These are phyloP conservation scores for Thunnus maccoyii DNA, from an alignment of 2,113 vertebrate species.

Conservation along the genomic window DNA sequence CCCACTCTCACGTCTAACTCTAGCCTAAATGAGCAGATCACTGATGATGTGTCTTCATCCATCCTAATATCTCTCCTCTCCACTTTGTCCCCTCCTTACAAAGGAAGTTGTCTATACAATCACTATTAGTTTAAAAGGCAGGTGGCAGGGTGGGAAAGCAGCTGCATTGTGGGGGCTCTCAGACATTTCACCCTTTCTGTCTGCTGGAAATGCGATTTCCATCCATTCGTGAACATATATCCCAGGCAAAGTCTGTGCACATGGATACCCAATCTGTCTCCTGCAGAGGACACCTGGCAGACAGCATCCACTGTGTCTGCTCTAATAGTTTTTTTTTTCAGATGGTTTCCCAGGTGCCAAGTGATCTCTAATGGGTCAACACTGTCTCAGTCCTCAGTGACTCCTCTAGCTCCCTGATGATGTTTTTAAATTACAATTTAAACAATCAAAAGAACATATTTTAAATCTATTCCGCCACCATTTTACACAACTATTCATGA, in stretches of 20 bases:
- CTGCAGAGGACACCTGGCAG: constrained; percentile 81
- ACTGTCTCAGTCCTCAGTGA: neutral
- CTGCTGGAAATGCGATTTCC: constrained; percentile 87
- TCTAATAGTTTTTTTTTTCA: constrained; percentile 29
- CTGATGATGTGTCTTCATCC: constrained; percentile 79
- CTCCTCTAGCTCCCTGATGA: neutral
- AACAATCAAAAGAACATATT: neutral
- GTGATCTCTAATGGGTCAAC: constrained; percentile 31
- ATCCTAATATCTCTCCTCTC: constrained; percentile 80
- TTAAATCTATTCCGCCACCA: neutral
- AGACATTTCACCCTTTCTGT: constrained; percentile 74
- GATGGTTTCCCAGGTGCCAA: constrained; percentile 68
- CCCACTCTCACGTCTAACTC: constrained; percentile 70
- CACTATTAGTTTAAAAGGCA: constrained; percentile 87
- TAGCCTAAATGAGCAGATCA: constrained; percentile 73
- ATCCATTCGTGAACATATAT: constrained; percentile 70
- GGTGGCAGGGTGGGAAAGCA: constrained; percentile 85
- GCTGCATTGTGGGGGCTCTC: constrained; percentile 79
- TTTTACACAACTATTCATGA: neutral
- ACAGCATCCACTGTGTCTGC: constrained; percentile 62
- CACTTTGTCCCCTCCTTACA: constrained; percentile 71
- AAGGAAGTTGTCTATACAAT: constrained; percentile 83
- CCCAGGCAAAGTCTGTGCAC: constrained; percentile 40
- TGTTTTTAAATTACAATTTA: neutral
- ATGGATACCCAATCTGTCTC: constrained; percentile 76